phyloP scores from a whole-genome alignment of 2,888 invertebrate genomes.

The Sipha maydis region DNA sequence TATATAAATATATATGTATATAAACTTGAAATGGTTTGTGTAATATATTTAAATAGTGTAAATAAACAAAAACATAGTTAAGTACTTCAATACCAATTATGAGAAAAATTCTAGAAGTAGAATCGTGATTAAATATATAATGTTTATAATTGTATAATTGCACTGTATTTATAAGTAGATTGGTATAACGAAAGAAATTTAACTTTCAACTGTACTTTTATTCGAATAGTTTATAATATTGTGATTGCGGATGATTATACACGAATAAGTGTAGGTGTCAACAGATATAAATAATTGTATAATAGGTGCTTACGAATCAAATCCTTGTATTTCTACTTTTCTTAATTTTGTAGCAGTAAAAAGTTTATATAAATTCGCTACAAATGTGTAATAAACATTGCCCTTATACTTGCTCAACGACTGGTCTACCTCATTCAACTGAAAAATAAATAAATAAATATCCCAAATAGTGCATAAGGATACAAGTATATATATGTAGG shows the following conservation, averaged over 20 bases:
- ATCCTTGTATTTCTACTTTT: conserved; percentile 51
- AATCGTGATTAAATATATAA: no score
- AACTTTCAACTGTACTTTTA: neutral
- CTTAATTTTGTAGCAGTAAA: conserved; percentile 44
- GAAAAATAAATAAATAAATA: neutral
- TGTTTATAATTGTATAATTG: no score
- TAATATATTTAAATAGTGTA: no score
- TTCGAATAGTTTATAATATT: neutral
- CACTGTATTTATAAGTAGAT: no score
- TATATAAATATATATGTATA: no score
- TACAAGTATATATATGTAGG: neutral
- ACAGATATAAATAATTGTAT: no score
- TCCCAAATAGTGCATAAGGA: neutral
- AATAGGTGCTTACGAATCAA: conserved; percentile 44
- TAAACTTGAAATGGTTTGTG: no score
- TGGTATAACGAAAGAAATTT: neutral
- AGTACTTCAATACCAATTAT: no score
- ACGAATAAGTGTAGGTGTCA: no score
- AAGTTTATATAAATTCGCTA: conserved; percentile 39
- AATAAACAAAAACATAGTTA: no score
- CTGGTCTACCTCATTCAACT: conserved; percentile 36
- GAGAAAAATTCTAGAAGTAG: no score
- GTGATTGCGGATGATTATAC: neutral
- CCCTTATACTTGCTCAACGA: conserved; percentile 45
- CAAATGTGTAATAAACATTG: conserved; percentile 41